Evolutionary conservation across 2,113 vertebrate species (phyloP).

Genomic region (Poeciliopsis turrubarensis): DNA sequence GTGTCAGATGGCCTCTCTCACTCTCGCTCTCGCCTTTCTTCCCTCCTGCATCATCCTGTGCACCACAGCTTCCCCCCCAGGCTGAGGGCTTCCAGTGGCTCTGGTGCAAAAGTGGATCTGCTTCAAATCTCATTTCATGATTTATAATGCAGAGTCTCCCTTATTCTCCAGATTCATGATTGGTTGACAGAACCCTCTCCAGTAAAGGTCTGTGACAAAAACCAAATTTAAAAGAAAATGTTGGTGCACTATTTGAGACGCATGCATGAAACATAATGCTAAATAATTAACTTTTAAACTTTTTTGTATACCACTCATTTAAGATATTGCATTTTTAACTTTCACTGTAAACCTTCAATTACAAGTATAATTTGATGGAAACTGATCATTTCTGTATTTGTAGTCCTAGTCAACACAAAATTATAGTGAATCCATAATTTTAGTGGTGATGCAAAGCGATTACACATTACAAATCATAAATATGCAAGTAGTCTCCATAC

Average conservation of each 20-base stretch:
- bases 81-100: slow-evolving; percentile 44
- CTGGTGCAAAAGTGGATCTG: slow-evolving; percentile 43
- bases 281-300: background rate
- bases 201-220: background rate
- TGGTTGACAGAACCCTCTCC: slow-evolving; percentile 27
- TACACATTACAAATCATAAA: too few species aligned
- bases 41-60: slow-evolving; percentile 21
- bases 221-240: background rate
- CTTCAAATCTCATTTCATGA: slow-evolving; percentile 57
- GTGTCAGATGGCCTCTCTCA: slow-evolving; percentile 29
- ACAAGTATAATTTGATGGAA: too few species aligned
- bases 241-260: background rate
- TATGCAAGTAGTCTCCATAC: too few species aligned
- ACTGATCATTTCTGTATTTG: too few species aligned
- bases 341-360: too few species aligned
- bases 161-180: slow-evolving; percentile 36
- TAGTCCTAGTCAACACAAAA: too few species aligned
- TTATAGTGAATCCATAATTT: too few species aligned
- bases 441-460: too few species aligned
- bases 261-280: background rate
- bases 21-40: background rate
- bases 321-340: too few species aligned
- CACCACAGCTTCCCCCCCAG: slow-evolving; percentile 28
- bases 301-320: too few species aligned
- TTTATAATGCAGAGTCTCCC: slow-evolving; percentile 36